These are phyloP conservation scores for Trogon melanurus DNA, from an alignment of 2,113 vertebrate genomes.

Conservation along the genomic window DNA sequence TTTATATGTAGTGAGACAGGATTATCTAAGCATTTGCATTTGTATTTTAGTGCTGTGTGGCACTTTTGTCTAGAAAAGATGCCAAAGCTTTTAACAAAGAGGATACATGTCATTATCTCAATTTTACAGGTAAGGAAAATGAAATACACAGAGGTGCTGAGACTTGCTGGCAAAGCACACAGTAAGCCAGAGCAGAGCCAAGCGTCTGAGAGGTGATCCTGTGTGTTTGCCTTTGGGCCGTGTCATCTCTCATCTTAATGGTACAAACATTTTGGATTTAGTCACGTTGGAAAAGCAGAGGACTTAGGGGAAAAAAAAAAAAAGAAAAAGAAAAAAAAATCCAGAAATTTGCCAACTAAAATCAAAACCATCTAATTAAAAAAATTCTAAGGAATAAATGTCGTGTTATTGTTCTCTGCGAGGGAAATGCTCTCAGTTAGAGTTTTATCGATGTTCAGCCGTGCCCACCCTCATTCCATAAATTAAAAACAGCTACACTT, in stretches of 20 bases:
- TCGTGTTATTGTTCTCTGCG: background rate
- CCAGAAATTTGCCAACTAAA: conserved; percentile 12
- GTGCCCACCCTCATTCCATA: conserved; percentile 32
- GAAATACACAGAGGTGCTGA: conserved; percentile 8
- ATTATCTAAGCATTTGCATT: conserved; percentile 1
- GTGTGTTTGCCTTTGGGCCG: conserved; percentile 42
- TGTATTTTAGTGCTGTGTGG: background rate
- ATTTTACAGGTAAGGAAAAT: conserved; percentile 40
- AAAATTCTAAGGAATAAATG: conserved; percentile 47
- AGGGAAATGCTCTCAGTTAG: conserved; percentile 21
- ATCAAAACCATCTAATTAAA: conserved; percentile 23
- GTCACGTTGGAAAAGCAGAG: conserved; percentile 18
- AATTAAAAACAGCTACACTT: conserved; percentile 53
- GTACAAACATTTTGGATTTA: conserved; percentile 38
- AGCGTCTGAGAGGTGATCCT: conserved; percentile 37
- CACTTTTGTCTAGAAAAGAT: background rate
- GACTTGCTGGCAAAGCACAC: conserved; percentile 45
- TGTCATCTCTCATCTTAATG: conserved; percentile 51
- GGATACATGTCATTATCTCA: background rate
- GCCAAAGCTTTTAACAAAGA: background rate
- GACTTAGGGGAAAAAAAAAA: background rate
- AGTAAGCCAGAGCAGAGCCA: conserved; percentile 31
- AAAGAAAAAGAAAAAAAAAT: background rate
- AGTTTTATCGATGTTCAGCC: conserved; percentile 4
- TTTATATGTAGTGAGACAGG: background rate